Conservation (phyloP, 2,797 vertebrate genomes). For the Chiroxiphia lanceolata region DNA sequence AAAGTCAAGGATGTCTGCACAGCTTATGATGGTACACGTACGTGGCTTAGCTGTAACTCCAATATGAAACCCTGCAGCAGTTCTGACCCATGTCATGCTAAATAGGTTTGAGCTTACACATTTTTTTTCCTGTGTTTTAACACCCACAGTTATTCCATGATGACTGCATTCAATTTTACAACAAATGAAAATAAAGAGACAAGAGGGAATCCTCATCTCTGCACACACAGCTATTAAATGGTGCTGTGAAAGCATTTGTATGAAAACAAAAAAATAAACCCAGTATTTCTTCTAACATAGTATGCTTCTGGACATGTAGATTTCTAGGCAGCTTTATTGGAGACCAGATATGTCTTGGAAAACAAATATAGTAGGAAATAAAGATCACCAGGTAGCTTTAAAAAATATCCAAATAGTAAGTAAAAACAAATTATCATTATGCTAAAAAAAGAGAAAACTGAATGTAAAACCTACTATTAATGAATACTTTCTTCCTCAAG, state of each 20-base stretch:
- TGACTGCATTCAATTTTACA: neutral
- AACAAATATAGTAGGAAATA: neutral
- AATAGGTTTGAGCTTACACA: neutral
- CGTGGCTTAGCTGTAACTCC: neutral
- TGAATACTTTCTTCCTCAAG: neutral
- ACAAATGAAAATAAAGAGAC: neutral
- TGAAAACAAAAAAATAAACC: neutral
- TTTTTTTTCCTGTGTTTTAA: neutral
- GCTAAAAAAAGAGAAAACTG: neutral
- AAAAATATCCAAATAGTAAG: neutral
- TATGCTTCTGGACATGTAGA: neutral
- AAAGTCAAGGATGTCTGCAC: neutral
- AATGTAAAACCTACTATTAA: neutral
- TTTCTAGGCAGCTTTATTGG: neutral
- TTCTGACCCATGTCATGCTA: neutral
- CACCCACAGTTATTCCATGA: neutral
- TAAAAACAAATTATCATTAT: neutral
- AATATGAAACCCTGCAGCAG: neutral
- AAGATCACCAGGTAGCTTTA: neutral
- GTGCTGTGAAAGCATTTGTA: neutral
- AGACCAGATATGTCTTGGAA: neutral
- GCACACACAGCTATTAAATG: neutral
- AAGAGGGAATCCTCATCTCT: neutral
- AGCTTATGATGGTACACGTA: neutral
- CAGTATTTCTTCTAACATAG: neutral